Conservation (phyloP, 2,113 vertebrate species). For the Indicator indicator region DNA sequence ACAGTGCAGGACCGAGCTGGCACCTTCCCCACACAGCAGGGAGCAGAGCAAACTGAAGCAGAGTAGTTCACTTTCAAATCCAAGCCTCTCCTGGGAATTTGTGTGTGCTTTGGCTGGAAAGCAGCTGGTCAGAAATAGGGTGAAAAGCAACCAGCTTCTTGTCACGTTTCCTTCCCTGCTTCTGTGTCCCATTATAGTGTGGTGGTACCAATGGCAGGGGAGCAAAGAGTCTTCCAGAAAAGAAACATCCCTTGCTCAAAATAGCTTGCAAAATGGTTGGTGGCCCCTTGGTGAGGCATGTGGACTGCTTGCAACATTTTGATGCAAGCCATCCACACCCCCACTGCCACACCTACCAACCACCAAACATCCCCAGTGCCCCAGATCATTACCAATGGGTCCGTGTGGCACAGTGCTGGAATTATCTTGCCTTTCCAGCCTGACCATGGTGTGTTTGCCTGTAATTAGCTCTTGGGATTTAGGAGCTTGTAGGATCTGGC, state of each 20-base stretch:
- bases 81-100: not conserved
- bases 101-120: not conserved
- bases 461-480: constrained; percentile 54
- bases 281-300: fast-evolving
- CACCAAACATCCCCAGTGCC: not conserved
- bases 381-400: not conserved
- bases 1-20: fast-evolving
- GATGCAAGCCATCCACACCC: fast-evolving
- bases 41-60: not conserved
- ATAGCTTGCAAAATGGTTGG: not conserved
- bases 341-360: fast-evolving
- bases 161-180: not conserved
- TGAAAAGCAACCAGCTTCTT: not conserved
- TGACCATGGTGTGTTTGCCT: not conserved
- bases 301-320: fast-evolving
- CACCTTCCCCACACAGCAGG: not conserved
- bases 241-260: not conserved
- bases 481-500: constrained; percentile 3
- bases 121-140: not conserved
- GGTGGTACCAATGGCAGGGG: fast-evolving
- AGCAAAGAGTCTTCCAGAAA: not conserved
- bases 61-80: not conserved
- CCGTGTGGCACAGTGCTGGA: not conserved
- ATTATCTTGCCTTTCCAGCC: not conserved
- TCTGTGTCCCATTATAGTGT: fast-evolving